Evolutionary conservation across 2,797 vertebrate species (phyloP).

Genomic region (Mus minutoides): DNA sequence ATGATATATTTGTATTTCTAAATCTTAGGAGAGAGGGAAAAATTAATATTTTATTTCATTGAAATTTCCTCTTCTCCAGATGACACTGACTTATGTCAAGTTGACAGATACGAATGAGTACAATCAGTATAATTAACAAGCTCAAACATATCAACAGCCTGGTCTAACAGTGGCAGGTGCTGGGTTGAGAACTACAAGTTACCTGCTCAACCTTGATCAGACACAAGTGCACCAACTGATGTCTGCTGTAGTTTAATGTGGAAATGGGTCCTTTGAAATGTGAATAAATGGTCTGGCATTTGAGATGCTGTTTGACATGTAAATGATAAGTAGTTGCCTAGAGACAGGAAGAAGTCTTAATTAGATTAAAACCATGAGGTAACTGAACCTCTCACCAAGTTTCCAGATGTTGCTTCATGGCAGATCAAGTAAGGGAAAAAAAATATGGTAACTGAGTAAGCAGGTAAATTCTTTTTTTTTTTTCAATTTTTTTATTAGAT

Average conservation of each 20-base stretch:
- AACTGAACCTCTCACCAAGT: not conserved
- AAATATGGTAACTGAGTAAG: not conserved
- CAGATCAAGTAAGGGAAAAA: not conserved
- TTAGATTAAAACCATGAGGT: not conserved
- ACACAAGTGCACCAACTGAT: not conserved
- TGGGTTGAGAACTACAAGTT: not conserved
- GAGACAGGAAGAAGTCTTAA: not conserved
- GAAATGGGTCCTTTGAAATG: not conserved
- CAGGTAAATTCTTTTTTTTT: not conserved
- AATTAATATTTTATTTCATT: not conserved
- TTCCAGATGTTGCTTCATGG: not conserved
- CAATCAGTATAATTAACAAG: not conserved
- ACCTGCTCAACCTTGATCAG: not conserved
- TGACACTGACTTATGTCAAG: not conserved
- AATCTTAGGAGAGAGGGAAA: not conserved
- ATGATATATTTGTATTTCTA: not conserved
- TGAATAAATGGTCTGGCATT: not conserved
- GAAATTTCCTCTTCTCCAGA: not conserved
- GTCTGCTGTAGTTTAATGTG: no score
- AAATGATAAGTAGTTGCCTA: not conserved
- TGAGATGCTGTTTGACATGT: not conserved
- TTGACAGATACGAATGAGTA: no score
- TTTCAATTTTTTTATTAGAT: no score
- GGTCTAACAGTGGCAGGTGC: not conserved
- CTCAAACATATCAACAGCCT: not conserved